These are phyloP conservation scores for Neoscelio sp. DNA, from an alignment of 2,888 invertebrate genomes.

Conservation along the genomic window DNA sequence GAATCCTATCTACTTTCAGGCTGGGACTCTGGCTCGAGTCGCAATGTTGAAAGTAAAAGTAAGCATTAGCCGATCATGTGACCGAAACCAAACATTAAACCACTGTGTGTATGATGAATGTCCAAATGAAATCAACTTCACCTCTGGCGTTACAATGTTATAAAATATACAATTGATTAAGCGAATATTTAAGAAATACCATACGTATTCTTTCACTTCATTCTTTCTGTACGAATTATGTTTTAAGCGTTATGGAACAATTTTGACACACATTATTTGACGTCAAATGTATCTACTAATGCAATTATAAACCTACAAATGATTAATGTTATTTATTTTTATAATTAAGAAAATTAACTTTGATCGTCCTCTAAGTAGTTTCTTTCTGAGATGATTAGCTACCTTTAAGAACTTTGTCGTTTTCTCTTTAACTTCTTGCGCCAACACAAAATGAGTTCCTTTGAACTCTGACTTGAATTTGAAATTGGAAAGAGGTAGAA, in stretches of 20 bases:
- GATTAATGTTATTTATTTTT: too few relatives aligned
- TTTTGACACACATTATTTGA: too few relatives aligned
- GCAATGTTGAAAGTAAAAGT: slow-evolving; percentile 66
- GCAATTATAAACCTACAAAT: too few relatives aligned
- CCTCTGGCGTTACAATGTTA: not conserved
- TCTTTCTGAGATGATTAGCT: not conserved
- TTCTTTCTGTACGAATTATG: too few relatives aligned
- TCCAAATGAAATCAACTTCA: slow-evolving; percentile 14
- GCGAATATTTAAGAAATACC: not conserved
- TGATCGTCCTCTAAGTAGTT: not conserved
- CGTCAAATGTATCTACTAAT: too few relatives aligned
- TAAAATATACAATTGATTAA: not conserved
- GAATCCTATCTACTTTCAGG: slow-evolving; percentile 52
- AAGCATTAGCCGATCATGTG: slow-evolving; percentile 51
- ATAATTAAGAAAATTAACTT: slow-evolving; percentile 13
- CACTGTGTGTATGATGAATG: slow-evolving; percentile 27
- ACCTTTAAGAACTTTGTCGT: not conserved
- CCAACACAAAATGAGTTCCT: not conserved
- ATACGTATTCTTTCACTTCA: too few relatives aligned
- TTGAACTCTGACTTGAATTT: not conserved
- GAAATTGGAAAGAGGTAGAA: not conserved
- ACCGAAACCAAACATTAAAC: slow-evolving; percentile 46
- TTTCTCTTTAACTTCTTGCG: too few relatives aligned
- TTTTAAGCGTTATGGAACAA: too few relatives aligned
- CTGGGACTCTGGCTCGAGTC: slow-evolving; percentile 27